Evolutionary conservation across 2,888 invertebrate genomes (phyloP).

Genomic region (Mimumesa dahlbomi): DNA sequence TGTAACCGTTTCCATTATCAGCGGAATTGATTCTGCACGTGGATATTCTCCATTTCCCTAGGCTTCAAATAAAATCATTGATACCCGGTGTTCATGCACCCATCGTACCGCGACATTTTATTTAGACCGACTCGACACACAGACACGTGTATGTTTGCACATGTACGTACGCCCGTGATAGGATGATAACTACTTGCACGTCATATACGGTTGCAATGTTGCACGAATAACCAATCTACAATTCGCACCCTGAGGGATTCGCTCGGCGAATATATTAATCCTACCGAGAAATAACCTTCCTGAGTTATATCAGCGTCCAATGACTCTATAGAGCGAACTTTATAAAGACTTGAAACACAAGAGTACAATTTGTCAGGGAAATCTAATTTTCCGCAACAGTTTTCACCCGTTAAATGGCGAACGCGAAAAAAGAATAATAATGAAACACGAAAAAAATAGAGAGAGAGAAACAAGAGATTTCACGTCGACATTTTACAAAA

Average conservation of each 20-base stretch:
- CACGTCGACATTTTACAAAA: no score
- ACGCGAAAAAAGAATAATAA: no score
- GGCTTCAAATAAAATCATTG: conserved; percentile 37
- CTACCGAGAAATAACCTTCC: conserved; percentile 64
- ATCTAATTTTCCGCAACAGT: background rate
- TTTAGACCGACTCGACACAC: conserved; percentile 29
- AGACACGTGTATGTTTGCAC: background rate
- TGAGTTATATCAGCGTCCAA: conserved; percentile 65
- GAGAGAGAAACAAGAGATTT: no score
- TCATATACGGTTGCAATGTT: conserved; percentile 15
- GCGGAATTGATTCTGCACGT: background rate
- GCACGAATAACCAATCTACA: conserved; percentile 60
- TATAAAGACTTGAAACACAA: conserved; percentile 1
- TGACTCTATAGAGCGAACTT: conserved; percentile 42
- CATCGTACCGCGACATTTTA: conserved; percentile 31
- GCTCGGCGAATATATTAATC: conserved; percentile 71
- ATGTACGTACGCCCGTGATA: conserved; percentile 10
- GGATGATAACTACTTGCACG: conserved; percentile 32
- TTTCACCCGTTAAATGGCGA: no score
- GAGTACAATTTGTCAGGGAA: background rate
- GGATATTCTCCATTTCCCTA: conserved; percentile 10
- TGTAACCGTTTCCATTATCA: conserved; percentile 12
- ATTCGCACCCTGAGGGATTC: conserved; percentile 59
- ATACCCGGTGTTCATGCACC: background rate
- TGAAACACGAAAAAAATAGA: no score